A percentile compares a stretch with the other conserved stretches of the same genome.
These are phyloP conservation scores for Nomada lathburiana DNA, from an alignment of 2,888 invertebrate species.

Conservation along the genomic window DNA sequence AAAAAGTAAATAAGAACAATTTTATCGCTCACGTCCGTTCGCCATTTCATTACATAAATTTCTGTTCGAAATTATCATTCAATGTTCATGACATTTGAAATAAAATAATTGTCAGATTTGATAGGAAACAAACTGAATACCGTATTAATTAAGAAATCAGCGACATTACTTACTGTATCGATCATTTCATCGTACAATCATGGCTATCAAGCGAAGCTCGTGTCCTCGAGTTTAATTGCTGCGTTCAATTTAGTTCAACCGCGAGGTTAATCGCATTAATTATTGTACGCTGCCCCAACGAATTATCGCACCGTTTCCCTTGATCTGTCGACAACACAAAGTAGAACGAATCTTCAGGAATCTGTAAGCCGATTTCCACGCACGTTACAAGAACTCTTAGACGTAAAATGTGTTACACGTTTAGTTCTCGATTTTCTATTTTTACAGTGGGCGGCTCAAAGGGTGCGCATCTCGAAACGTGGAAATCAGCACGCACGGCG, in stretches of 20 bases:
- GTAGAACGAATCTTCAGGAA: background rate
- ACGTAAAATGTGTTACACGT: background rate
- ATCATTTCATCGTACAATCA: background rate
- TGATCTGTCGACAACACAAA: background rate
- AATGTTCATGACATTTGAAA: background rate
- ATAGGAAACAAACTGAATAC: too few relatives aligned
- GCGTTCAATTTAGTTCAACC: background rate
- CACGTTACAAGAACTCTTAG: background rate
- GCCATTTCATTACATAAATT: too few relatives aligned
- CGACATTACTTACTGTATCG: too few relatives aligned
- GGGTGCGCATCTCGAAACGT: background rate
- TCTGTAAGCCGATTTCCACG: background rate
- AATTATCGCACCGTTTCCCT: background rate
- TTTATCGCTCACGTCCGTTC: too few relatives aligned
- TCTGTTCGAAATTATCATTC: background rate
- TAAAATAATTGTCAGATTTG: too few relatives aligned
- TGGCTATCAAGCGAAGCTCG: background rate
- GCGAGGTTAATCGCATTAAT: too few relatives aligned
- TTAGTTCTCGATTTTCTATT: background rate
- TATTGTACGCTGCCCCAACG: background rate
- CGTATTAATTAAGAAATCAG: too few relatives aligned
- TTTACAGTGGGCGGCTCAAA: background rate
- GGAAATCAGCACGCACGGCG: background rate
- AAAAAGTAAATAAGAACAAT: too few relatives aligned
- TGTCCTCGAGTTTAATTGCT: background rate